Evolutionary conservation across 92 coral and sea anemone species (phyloP).

Genomic region (Umimayanthus chanpuru): DNA sequence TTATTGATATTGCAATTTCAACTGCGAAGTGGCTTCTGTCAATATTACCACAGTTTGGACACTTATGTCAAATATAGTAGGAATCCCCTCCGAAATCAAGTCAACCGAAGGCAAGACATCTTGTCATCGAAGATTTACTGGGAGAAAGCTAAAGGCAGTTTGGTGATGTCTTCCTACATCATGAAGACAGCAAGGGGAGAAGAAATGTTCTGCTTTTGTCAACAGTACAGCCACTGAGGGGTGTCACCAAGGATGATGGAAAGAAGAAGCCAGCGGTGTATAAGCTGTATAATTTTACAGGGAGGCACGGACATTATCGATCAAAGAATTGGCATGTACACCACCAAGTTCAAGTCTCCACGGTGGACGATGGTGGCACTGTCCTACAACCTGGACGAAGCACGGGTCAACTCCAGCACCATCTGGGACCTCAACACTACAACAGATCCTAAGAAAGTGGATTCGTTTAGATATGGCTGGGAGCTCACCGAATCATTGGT

Average conservation of each 20-base stretch:
- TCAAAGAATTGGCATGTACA: slow-evolving; percentile 2
- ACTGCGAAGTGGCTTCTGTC: slow-evolving; percentile 4
- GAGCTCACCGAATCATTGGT: not conserved
- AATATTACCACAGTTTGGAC: not conserved
- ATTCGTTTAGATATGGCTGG: too few relatives aligned
- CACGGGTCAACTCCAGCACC: too few relatives aligned
- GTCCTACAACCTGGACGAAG: too few relatives aligned
- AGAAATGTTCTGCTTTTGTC: not conserved
- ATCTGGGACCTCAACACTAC: too few relatives aligned
- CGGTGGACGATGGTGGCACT: not conserved
- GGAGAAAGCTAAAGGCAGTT: not conserved
- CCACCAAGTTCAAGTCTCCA: not conserved
- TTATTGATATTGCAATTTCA: not conserved
- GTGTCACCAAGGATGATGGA: slow-evolving; percentile 2
- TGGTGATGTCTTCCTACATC: not conserved
- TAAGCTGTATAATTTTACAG: slow-evolving; percentile 1
- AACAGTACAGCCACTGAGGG: not conserved
- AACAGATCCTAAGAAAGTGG: too few relatives aligned
- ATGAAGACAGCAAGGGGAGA: not conserved
- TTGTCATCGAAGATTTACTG: not conserved
- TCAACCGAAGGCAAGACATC: not conserved
- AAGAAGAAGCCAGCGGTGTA: slow-evolving; percentile 5
- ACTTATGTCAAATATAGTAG: not conserved
- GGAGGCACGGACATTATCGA: not conserved
- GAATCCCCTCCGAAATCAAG: not conserved